phyloP scores from a whole-genome alignment of 2,113 vertebrate genomes.

The Tetrax tetrax region DNA sequence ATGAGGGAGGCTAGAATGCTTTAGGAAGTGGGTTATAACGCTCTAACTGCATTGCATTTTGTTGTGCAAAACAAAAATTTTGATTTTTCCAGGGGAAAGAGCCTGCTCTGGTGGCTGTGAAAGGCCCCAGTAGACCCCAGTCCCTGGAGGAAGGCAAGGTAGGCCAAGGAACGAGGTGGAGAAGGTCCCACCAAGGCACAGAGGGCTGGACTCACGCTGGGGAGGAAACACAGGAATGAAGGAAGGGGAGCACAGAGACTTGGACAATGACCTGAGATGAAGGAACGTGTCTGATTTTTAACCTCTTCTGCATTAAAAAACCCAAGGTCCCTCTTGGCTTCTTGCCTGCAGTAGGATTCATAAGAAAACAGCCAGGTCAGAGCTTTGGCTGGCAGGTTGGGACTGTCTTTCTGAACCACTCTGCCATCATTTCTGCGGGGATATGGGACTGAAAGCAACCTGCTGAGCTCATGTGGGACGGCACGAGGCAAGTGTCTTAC shows the following conservation, averaged over 20 bases:
- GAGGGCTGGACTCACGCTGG: neutral
- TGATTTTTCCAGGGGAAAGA: constrained; percentile 30
- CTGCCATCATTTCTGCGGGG: neutral
- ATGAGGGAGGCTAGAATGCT: neutral
- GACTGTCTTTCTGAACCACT: neutral
- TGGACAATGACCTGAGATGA: neutral
- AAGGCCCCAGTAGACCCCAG: neutral
- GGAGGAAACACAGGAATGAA: neutral
- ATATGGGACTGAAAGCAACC: neutral
- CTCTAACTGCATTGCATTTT: neutral
- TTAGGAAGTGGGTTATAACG: neutral
- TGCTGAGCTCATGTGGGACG: neutral
- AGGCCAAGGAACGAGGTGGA: neutral
- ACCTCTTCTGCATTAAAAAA: neutral
- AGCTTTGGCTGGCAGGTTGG: neutral
- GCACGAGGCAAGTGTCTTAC: neutral
- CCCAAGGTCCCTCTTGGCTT: neutral
- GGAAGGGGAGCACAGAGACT: neutral
- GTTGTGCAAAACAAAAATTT: neutral
- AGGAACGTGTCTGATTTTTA: neutral
- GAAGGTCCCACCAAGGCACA: neutral
- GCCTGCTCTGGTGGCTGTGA: constrained; percentile 6
- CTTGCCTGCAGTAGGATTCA: neutral
- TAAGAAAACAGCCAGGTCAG: neutral
- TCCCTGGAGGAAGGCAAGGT: neutral